Base-by-base conservation (phyloP, 1,140 invertebrate species). In the Saxidomus purpurata region DNA sequence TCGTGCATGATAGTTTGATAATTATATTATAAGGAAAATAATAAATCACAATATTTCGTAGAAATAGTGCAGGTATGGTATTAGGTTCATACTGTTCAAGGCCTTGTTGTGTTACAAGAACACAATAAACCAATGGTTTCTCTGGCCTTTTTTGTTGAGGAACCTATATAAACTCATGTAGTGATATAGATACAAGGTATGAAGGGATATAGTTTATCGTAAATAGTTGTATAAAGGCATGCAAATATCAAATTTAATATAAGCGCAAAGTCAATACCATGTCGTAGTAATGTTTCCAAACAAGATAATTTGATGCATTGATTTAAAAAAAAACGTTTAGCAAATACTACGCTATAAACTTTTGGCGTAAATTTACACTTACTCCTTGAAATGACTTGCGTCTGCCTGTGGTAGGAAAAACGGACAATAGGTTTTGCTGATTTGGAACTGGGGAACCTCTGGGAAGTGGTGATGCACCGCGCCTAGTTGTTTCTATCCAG, bases 401-500 rank as follows among this genome's bases (percentile, higher is more conserved):
- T 55, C 76, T 77, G 17, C 43, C 40, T 28, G 17, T 11, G 25
- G 74, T 47, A 49, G 40, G 15, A 17, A 28, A 13, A 11, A 25
- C 71, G 11, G 40, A 49, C 28, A 79, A 19, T 34, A 19, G 22
- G 13, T 8, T 71, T 40, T 71, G 31, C 67, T 71, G 31, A 38
- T 8, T 38, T 19, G 67, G 67, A 63, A 61, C 15, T 15, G 52
- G 80, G 4, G 43, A 38, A n/a, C 34, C 82, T 43, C 43, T 43
- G 9, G 11, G 43, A 11, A 74, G n/a, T 8, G 83, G 63, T 15
- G 84, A 87, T 25, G 28, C 31, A 36, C 49, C 47, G 17, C 86
- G 13, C 28, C n/a, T 81, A 25, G 59, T 82, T 31, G 77, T 80
- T 25, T 83, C 69, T 31, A 89, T 38, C 87, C 87, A 89, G 28